Evolutionary conservation across 2,888 invertebrate species (phyloP), one percentile per base, ranked within the genome.

Genomic region (Drosophila flavopinicola): DNA sequence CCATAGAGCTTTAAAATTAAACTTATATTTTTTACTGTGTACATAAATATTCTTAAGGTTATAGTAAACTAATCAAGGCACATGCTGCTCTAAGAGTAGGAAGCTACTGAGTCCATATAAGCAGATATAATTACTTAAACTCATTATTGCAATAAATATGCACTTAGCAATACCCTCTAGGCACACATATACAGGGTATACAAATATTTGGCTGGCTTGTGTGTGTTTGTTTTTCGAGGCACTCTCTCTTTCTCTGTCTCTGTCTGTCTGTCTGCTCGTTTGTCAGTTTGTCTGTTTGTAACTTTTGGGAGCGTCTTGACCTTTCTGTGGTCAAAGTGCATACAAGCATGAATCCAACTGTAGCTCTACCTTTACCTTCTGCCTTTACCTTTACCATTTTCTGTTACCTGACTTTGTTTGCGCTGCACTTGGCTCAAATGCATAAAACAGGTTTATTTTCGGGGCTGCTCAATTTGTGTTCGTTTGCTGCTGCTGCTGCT

Each of bases 261-360:
- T 39, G 1, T 20, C 15, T 30, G 27, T 30, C 15, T 68, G 24
- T 64, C 53, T 11, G 17, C 10, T 27, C 11, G 7, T 45, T n/a
- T 2, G 2, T 32, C 17, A 49, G 48, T 49, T 44, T 41, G 42
- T 35, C 32, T 41, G 47, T 75, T n/a, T n/a, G n/a, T n/a, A n/a
- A 58, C 68, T 72, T 68, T 84, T 76, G 66, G 56, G 32, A 68
- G 65, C 68, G 60, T 71, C 80, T 82, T 86, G 80, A 82, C 87
- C 80, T 84, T 75, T 82, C 78, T 84, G 82, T 72, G 82, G 82
- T 87, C 82, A 87, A 71, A 85, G 85, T 87, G 82, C 82, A 82
- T 67, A 77, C 85, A 87, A 75, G 68, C 82, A 87, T 85, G 80
- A 84, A 82, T 80, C 61, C 48, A 74, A 56, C 29, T 45, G 33